A percentile compares a stretch with the other conserved stretches of the same genome.
phyloP scores from a whole-genome alignment of 2,888 invertebrate genomes.

The Drosophila vallismaia region DNA sequence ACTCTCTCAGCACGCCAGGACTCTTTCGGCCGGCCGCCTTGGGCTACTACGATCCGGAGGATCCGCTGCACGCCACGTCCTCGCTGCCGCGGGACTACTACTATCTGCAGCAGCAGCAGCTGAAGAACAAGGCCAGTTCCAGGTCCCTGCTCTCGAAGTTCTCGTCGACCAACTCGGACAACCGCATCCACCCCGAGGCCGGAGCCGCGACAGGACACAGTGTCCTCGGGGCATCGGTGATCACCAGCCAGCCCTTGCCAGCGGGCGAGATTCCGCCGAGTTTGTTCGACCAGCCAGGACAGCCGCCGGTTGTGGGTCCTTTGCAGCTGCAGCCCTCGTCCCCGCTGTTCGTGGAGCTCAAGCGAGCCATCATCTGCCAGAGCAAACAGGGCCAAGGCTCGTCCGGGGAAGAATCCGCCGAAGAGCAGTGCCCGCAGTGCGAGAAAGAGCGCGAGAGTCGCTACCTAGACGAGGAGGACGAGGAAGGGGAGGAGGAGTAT shows the following conservation, averaged over 20 bases:
- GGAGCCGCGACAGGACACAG: constrained; percentile 43
- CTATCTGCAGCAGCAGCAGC: constrained; percentile 81
- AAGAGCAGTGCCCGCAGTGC: constrained; percentile 62
- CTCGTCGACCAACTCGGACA: constrained; percentile 78
- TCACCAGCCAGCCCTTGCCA: constrained; percentile 76
- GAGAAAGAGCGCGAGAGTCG: constrained; percentile 47
- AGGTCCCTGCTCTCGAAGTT: constrained; percentile 81
- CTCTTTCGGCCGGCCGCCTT: constrained; percentile 62
- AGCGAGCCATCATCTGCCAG: constrained; percentile 77
- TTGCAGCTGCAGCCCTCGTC: constrained; percentile 60
- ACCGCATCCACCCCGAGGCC: constrained; percentile 81
- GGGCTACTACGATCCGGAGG: constrained; percentile 72
- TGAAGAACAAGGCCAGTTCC: constrained; percentile 81
- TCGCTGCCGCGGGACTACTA: constrained; percentile 83
- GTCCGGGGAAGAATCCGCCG: constrained; percentile 25
- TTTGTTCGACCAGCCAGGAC: constrained; percentile 57
- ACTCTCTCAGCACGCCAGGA: constrained; percentile 69
- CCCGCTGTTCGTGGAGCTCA: constrained; percentile 76
- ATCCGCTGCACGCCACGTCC: constrained; percentile 73
- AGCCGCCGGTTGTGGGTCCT: constrained; percentile 58
- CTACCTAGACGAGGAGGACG: constrained; percentile 17
- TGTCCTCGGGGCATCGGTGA: constrained; percentile 69
- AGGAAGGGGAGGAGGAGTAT: constrained; percentile 3
- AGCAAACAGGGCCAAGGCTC: constrained; percentile 18
- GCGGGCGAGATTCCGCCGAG: constrained; percentile 47